Conservation (phyloP, 2,113 vertebrate species). For the Empidonax traillii region DNA sequence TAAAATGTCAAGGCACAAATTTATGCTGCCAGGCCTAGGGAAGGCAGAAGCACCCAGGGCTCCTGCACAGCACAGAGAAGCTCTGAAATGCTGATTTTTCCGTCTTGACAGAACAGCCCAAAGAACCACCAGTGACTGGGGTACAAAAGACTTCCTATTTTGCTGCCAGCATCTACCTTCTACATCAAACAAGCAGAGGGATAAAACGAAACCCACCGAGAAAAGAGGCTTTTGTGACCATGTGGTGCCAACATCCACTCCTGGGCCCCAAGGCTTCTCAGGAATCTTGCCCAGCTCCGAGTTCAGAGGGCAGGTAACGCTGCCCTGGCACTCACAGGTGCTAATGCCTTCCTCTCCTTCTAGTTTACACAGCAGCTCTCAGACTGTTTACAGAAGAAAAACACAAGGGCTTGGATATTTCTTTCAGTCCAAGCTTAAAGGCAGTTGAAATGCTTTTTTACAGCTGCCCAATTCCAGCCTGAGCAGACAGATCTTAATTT, state of each 20-base stretch:
- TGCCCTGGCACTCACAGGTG: neutral
- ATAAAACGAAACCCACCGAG: neutral
- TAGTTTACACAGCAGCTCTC: neutral
- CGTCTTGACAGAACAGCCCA: neutral
- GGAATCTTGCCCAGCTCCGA: neutral
- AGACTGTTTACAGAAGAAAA: neutral
- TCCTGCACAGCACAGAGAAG: neutral
- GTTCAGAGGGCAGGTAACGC: neutral
- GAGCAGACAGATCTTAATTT: neutral
- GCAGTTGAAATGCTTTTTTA: neutral
- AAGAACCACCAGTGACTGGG: neutral
- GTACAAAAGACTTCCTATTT: neutral
- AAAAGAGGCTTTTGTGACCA: neutral
- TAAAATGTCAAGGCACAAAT: neutral
- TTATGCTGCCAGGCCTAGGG: neutral
- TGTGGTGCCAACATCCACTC: neutral
- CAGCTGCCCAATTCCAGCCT: neutral
- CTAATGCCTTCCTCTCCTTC: neutral
- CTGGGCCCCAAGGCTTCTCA: neutral
- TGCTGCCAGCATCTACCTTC: neutral
- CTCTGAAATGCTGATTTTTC: neutral
- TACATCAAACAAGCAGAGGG: neutral
- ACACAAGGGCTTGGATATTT: neutral
- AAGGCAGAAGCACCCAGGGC: neutral
- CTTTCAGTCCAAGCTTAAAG: neutral